Evolutionary conservation across 2,113 vertebrate species (phyloP), one percentile per base, ranked within the genome.

Genomic region (Hassar affinis): DNA sequence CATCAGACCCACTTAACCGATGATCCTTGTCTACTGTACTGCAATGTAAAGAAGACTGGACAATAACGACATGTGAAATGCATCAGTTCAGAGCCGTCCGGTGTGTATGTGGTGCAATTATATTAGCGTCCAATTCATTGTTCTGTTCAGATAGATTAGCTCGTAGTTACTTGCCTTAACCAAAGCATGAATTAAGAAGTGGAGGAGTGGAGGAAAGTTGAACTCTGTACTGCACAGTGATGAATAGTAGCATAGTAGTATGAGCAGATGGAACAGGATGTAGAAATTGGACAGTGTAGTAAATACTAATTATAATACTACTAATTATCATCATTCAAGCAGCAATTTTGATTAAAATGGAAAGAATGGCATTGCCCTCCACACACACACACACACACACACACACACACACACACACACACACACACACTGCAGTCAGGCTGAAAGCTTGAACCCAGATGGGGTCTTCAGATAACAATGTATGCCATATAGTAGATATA

Each of bases 391-490:
- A 66, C 61, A 52, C 78, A 66, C 18, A 56, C 62, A 68, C 62
- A 69, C 49, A 57, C 79, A 81, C 52, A 74, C 69, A 64, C 27
- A 42, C 27, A 72, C 42, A 72, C 42, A 79, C 66, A 84, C 7
- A 54, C 12, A 47, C 7, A 9, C 54, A 42, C 56, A 45, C 30
- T 77, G 15, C 64, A 81, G 42, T 79, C 52, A 80, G 20, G 81
- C 69, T 62, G 69, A 75, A 61, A 75, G 56, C 45, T 51, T 62
- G 42, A 75, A 77, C 42, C 49, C 33, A 30, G 45, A 77, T 64
- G 51, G 22, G 14, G 27, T 35, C 51, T 49, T 84, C 85, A 85
- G 84, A 85, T 86, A 90, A 91, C 85, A 83, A 89, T 89, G 71
- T 78, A 78, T 2, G 33, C 47, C 61, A 57, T 86, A 57, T 86